phyloP scores from a whole-genome alignment of 2,113 vertebrate species.

The Mixornis gularis region DNA sequence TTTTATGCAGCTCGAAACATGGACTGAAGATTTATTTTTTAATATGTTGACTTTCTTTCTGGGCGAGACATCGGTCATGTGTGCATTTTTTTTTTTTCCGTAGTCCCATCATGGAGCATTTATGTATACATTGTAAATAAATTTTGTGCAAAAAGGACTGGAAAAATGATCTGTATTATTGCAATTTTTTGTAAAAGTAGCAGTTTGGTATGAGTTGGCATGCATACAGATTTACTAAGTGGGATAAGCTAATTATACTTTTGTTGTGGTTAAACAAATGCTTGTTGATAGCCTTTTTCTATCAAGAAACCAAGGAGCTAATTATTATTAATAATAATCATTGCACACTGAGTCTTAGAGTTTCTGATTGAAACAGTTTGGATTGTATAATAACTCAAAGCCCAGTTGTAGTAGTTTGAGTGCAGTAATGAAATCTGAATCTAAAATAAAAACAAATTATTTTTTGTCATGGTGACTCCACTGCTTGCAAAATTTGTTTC shows the following conservation, averaged over 20 bases:
- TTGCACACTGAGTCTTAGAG: conserved; percentile 80
- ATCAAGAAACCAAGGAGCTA: conserved; percentile 80
- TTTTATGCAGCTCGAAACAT: conserved; percentile 80
- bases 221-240: conserved; percentile 85
- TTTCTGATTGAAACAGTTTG: conserved; percentile 81
- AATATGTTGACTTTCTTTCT: conserved; percentile 88
- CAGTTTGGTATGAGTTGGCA: conserved; percentile 86
- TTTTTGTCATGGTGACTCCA: conserved; percentile 82
- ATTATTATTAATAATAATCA: conserved; percentile 81
- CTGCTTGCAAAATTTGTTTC: conserved; percentile 75
- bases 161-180: conserved; percentile 87
- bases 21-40: conserved; percentile 86
- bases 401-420: conserved; percentile 80
- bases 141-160: conserved; percentile 95
- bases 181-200: conserved; percentile 85
- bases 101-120: conserved; percentile 92
- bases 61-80: conserved; percentile 80
- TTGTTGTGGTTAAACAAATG: conserved; percentile 86
- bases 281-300: conserved; percentile 86
- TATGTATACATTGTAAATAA: conserved; percentile 98
- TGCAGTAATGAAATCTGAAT: conserved; percentile 83
- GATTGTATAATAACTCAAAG: conserved; percentile 81
- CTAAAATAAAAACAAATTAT: conserved; percentile 84
- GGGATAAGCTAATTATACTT: conserved; percentile 86
- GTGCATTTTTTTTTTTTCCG: conserved; percentile 80